Evolutionary conservation across 1,140 invertebrate species (phyloP), one percentile per base, ranked within the genome.

Genomic region (Megathymus violae): DNA sequence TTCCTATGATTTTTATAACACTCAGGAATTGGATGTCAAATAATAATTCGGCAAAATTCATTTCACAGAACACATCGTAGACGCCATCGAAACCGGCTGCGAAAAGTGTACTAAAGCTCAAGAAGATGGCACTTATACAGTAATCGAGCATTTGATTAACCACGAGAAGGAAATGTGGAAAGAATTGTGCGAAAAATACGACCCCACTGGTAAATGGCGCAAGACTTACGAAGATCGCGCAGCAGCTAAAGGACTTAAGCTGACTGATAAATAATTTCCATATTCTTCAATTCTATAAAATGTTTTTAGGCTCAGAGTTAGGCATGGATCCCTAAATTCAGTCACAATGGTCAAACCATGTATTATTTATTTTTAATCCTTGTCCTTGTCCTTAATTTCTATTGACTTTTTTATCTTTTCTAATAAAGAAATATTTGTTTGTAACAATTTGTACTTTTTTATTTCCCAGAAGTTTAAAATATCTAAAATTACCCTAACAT

Each of bases 1-100:
- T n/a, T n/a, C n/a, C n/a, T n/a, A n/a, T n/a, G n/a, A n/a, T n/a
- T n/a, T n/a, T n/a, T n/a, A n/a, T n/a, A n/a, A n/a, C n/a, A n/a
- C n/a, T n/a, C n/a, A n/a, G n/a, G n/a, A n/a, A n/a, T n/a, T n/a
- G n/a, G n/a, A n/a, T n/a, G n/a, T n/a, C n/a, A n/a, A n/a, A n/a
- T n/a, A n/a, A n/a, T n/a, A n/a, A n/a, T n/a, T n/a, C n/a, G n/a
- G n/a, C 41, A 48, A 14, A 19, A 34, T 25, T 7, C 27, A 31
- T 48, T 64, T 74, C 93, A 9, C 71, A 91, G 93, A 82, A n/a
- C 44, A 92, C 1, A 74, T 95, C 0, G 91, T 92, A 4, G 94
- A 95, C 27, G 94, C 94, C 0, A 62, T 95, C 4, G 83, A 92
- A 62, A 94, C 93, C 0, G 93, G 92, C 2, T 95, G 95, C 67